Percentiles rank a stretch among this genome's conserved stretches.
Conservation (phyloP, 2,888 invertebrate genomes). For the Erebia aethiops region DNA sequence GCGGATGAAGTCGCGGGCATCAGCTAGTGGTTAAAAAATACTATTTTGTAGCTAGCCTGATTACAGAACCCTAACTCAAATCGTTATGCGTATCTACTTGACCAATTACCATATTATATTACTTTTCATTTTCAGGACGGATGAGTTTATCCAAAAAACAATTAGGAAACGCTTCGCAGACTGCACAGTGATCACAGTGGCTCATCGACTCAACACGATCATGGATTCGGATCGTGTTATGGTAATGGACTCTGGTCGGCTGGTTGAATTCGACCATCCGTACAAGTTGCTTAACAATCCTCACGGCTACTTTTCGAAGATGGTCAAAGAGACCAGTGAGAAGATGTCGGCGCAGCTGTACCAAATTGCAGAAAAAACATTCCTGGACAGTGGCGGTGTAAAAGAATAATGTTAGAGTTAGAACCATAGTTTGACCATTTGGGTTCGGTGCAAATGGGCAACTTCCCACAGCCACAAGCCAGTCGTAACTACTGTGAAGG, state of each 20-base stretch:
- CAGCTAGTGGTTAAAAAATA: too few species aligned
- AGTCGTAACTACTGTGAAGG: background rate
- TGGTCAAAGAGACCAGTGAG: constrained; percentile 88
- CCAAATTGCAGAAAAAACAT: constrained; percentile 74
- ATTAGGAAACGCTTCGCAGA: constrained; percentile 90
- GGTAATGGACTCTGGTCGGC: constrained; percentile 91
- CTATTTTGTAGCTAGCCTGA: too few species aligned
- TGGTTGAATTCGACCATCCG: constrained; percentile 89
- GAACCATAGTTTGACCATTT: background rate
- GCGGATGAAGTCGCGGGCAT: too few species aligned
- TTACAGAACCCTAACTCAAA: too few species aligned
- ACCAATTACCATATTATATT: too few species aligned
- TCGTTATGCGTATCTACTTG: too few species aligned
- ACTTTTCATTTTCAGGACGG: constrained; percentile 83
- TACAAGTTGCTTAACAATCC: constrained; percentile 84
- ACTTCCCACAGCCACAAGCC: background rate
- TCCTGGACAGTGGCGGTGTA: constrained; percentile 65
- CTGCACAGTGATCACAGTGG: constrained; percentile 95
- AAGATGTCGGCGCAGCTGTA: constrained; percentile 75
- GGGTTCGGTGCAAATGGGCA: background rate
- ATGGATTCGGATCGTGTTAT: constrained; percentile 96
- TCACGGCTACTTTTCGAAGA: constrained; percentile 84
- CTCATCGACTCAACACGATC: constrained; percentile 95
- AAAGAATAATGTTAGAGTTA: constrained; percentile 53
- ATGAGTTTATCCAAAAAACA: constrained; percentile 92